phyloP scores from a whole-genome alignment of 2,888 invertebrate genomes.

The Epinotia ramella region DNA sequence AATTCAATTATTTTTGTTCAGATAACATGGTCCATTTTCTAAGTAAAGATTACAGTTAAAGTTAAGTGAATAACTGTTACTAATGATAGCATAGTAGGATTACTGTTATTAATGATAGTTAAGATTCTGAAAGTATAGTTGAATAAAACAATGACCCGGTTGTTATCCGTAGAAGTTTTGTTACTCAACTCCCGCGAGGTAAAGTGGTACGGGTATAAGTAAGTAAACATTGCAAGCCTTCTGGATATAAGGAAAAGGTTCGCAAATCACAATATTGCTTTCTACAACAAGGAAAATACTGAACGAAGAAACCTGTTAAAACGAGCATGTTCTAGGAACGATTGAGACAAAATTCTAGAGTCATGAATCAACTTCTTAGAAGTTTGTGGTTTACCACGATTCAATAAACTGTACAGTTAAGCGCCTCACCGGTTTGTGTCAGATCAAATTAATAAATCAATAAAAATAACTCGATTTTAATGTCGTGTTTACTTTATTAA shows the following conservation, averaged over 20 bases:
- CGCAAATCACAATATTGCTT: not conserved
- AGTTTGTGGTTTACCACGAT: slow-evolving; percentile 4
- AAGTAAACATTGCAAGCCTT: not conserved
- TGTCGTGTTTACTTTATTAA: not conserved
- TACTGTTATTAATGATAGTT: too few species aligned
- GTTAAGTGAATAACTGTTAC: too few species aligned
- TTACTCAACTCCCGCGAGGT: not conserved
- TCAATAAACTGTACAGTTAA: not conserved
- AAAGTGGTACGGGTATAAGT: not conserved
- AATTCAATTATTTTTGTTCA: too few species aligned
- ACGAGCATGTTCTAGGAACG: not conserved
- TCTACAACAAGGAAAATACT: not conserved
- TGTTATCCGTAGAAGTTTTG: too few species aligned
- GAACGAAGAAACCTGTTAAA: slow-evolving; percentile 12
- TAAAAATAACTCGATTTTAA: not conserved
- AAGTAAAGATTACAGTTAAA: too few species aligned
- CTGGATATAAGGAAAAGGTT: too few species aligned
- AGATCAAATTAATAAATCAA: not conserved
- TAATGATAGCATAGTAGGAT: too few species aligned
- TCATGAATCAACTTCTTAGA: slow-evolving; percentile 5
- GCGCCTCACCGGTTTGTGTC: not conserved
- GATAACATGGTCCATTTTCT: too few species aligned
- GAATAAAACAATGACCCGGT: too few species aligned
- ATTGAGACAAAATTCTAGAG: slow-evolving; percentile 5
- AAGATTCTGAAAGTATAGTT: too few species aligned